Conservation (phyloP, 2,113 vertebrate species). For the Stictonetta naevosa region DNA sequence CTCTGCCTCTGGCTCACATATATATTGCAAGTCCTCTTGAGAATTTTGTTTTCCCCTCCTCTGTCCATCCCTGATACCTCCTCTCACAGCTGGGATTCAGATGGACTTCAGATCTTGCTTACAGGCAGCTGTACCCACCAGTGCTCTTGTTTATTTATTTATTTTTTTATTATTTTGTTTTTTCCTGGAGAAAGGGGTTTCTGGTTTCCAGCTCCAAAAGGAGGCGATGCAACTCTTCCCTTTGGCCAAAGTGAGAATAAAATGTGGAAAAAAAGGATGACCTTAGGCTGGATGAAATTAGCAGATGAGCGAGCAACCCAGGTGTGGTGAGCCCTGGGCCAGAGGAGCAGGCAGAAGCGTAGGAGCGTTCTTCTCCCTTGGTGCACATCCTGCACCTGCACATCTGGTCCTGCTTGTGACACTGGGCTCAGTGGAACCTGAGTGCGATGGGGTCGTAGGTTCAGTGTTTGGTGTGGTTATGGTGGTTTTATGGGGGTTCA, state of each 20-base stretch:
- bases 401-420: background rate
- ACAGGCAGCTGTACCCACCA: too few relatives aligned
- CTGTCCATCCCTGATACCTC: too few relatives aligned
- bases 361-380: background rate
- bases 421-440: accelerated
- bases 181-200: background rate
- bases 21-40: background rate
- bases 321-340: background rate
- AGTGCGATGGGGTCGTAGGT: accelerated
- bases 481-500: accelerated
- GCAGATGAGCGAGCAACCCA: too few relatives aligned
- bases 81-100: background rate
- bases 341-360: background rate
- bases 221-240: background rate
- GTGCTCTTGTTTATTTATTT: background rate
- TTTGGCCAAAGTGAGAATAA: background rate
- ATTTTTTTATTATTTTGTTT: background rate
- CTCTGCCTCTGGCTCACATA: background rate
- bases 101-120: background rate
- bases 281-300: background rate
- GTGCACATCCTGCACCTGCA: background rate
- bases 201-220: background rate
- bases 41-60: too few relatives aligned
- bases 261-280: background rate
- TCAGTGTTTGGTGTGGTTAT: accelerated